These are phyloP conservation scores for Echinarachnius parma DNA, from an alignment of 53 echinoderm and acorn worm species.

Conservation along the genomic window DNA sequence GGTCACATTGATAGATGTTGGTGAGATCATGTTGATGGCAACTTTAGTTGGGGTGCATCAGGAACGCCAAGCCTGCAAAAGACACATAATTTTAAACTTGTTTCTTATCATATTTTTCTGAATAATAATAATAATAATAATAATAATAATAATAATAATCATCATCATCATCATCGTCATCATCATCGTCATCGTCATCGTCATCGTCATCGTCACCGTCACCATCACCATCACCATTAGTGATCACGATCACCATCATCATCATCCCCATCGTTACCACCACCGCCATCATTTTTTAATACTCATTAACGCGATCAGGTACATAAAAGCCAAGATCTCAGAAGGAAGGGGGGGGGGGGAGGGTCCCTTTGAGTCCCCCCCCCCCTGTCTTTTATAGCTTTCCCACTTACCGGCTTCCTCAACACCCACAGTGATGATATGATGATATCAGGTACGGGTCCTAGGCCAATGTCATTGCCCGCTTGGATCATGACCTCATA, in stretches of 20 bases:
- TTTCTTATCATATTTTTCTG: background rate
- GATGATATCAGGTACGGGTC: conserved; percentile 30
- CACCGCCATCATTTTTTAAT: too few species aligned
- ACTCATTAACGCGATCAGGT: too few species aligned
- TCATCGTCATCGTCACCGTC: too few species aligned
- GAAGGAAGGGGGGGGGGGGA: too few species aligned
- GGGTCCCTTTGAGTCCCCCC: too few species aligned
- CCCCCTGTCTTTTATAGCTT: too few species aligned
- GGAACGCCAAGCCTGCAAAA: conserved; percentile 17
- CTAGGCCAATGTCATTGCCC: conserved; percentile 22
- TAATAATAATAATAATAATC: background rate
- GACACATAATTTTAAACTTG: background rate
- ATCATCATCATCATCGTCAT: background rate
- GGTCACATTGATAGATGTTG: conserved; percentile 25
- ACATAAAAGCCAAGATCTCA: too few species aligned
- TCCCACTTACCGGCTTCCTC: conserved; percentile 23
- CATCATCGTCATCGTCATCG: too few species aligned
- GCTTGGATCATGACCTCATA: conserved; percentile 32
- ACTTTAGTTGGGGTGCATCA: conserved; percentile 27
- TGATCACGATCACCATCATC: background rate
- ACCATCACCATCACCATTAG: background rate
- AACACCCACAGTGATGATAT: conserved; percentile 15
- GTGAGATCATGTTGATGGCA: background rate
- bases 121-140: background rate
- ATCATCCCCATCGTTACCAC: background rate